Evolutionary conservation across 2,888 invertebrate genomes (phyloP).

Genomic region (Bombyx huttoni): DNA sequence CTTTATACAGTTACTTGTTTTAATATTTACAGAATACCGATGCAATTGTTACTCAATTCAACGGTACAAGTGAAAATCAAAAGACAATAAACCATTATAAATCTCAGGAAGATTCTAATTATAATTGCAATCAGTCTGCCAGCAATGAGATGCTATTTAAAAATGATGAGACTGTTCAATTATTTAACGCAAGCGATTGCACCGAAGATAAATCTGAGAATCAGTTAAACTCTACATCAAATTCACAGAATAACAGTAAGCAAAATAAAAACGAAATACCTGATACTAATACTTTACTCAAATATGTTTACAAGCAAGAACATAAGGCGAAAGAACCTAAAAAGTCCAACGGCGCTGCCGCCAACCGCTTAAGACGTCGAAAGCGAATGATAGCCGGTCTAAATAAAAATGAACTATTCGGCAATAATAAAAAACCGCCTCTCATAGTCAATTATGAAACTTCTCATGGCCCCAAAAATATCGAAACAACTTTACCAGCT

Average conservation of each 20-base stretch:
- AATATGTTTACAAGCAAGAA: constrained; percentile 44
- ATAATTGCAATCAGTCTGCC: background rate
- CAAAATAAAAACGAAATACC: constrained; percentile 12
- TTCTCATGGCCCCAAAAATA: constrained; percentile 23
- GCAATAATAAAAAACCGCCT: constrained; percentile 21
- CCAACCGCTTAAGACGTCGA: constrained; percentile 40
- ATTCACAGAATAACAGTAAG: constrained; percentile 3
- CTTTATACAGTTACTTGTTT: background rate
- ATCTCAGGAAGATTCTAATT: background rate
- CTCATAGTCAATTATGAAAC: constrained; percentile 42
- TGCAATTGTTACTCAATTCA: background rate
- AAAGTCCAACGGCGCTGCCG: constrained; percentile 35
- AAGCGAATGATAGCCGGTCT: constrained; percentile 22
- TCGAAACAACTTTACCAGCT: constrained; percentile 14
- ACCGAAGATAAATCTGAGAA: background rate
- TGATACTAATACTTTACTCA: constrained; percentile 29
- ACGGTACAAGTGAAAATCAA: background rate
- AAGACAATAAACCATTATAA: background rate
- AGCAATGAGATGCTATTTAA: background rate
- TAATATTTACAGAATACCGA: background rate
- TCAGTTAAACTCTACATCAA: background rate
- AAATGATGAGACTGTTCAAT: background rate
- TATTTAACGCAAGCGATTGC: background rate
- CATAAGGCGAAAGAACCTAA: constrained; percentile 14
- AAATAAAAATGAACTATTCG: constrained; percentile 12